Conservation (phyloP, 64 coral and sea anemone genomes). For the Montipora foliosa region DNA sequence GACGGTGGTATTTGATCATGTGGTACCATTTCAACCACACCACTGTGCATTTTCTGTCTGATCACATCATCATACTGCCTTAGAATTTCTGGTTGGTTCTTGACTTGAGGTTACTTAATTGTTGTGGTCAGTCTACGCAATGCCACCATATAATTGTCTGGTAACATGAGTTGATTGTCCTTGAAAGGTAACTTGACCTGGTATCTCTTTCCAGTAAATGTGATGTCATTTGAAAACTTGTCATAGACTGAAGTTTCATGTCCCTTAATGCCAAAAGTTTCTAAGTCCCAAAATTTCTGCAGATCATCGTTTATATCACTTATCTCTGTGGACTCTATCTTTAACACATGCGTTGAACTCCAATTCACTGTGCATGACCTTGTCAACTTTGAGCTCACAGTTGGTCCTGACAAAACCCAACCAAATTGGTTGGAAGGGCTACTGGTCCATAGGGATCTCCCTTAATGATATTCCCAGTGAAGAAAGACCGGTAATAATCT, state of each 20-base stretch:
- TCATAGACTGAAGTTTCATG: no score
- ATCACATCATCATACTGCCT: slow-evolving; percentile 26
- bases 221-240: not conserved
- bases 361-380: no score
- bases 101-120: not conserved
- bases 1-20: no score
- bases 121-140: not conserved
- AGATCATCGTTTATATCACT: not conserved
- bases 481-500: no score
- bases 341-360: not conserved
- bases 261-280: no score
- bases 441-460: no score
- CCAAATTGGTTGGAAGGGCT: no score
- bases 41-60: not conserved
- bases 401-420: no score
- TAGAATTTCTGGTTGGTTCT: slow-evolving; percentile 7
- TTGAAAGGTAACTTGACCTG: not conserved
- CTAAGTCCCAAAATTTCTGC: not conserved
- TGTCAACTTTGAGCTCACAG: no score
- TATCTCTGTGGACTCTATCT: no score
- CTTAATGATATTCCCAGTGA: no score
- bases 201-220: slow-evolving; percentile 1
- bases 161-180: not conserved
- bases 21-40: no score
- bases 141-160: slow-evolving; percentile 2